Conservation (phyloP, 1,140 invertebrate species). For the Teleopsis dalmanni region DNA sequence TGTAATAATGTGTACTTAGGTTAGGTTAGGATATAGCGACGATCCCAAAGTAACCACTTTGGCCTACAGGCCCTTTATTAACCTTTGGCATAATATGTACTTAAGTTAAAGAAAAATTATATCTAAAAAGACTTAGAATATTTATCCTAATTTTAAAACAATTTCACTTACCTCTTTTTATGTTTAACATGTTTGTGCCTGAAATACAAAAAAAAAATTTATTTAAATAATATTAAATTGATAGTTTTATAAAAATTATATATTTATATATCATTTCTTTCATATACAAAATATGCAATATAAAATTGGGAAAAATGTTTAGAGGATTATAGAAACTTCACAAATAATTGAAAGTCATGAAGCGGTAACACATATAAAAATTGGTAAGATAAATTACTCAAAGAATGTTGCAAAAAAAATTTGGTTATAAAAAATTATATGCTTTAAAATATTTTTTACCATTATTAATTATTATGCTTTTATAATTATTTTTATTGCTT, state of each 20-base stretch:
- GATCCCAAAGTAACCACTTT: no score
- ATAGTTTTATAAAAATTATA: not conserved
- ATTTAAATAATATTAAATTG: no score
- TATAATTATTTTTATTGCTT: slow-evolving; percentile 10
- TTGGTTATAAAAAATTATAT: not conserved
- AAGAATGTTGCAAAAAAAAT: not conserved
- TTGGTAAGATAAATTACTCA: slow-evolving; percentile 30
- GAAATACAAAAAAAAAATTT: no score
- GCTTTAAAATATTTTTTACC: slow-evolving; percentile 11
- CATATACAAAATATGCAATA: not conserved
- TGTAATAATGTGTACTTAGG: no score
- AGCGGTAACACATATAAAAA: slow-evolving; percentile 42
- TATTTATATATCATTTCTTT: not conserved
- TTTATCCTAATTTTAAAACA: no score
- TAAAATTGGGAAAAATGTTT: slow-evolving; percentile 11
- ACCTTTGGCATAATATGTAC: no score
- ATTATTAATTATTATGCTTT: slow-evolving; percentile 2
- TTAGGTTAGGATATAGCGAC: no score
- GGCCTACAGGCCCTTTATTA: no score
- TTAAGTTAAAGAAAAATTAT: no score
- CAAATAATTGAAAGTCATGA: slow-evolving; percentile 41
- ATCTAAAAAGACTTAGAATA: no score
- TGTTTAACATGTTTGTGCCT: no score
- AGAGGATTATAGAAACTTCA: slow-evolving; percentile 43
- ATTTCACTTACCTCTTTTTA: no score